Conservation (phyloP, 1,140 invertebrate genomes). For the Drosophila setifemur region DNA sequence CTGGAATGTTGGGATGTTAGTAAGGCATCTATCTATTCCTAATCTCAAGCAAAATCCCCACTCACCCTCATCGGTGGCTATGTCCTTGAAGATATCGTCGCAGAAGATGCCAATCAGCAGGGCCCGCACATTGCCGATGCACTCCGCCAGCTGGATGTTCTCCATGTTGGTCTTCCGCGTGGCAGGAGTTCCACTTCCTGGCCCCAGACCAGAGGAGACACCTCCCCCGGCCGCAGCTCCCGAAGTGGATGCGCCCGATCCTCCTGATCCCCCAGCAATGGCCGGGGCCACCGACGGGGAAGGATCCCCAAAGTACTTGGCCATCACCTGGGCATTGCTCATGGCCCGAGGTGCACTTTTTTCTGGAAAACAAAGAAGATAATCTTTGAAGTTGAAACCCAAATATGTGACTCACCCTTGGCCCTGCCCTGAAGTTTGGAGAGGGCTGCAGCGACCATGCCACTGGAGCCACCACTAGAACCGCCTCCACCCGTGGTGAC, state of each 20-base stretch:
- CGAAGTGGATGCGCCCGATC: not conserved
- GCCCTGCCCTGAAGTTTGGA: constrained; percentile 88
- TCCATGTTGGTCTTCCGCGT: constrained; percentile 86
- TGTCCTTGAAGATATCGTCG: constrained; percentile 85
- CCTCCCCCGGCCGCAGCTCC: not conserved
- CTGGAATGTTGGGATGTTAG: constrained; percentile 62
- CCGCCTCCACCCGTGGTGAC: not conserved
- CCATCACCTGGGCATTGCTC: constrained; percentile 16
- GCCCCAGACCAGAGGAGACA: not conserved
- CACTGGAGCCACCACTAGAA: not conserved
- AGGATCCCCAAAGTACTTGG: constrained; percentile 46
- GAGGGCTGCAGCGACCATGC: constrained; percentile 75
- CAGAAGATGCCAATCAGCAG: constrained; percentile 92
- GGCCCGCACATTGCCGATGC: constrained; percentile 92
- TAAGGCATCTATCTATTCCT: too few relatives aligned
- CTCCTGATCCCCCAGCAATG: not conserved
- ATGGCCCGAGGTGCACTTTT: constrained; percentile 42
- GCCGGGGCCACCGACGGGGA: constrained; percentile 3
- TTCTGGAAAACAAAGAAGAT: constrained; percentile 16
- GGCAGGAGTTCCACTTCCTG: constrained; percentile 14
- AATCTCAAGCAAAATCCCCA: not conserved
- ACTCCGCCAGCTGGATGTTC: constrained; percentile 90
- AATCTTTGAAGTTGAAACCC: not conserved
- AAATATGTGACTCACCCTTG: constrained; percentile 54
- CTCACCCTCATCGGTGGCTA: constrained; percentile 80